Evolutionary conservation across 2,797 vertebrate genomes (phyloP).

Genomic region (Diceros bicornis): DNA sequence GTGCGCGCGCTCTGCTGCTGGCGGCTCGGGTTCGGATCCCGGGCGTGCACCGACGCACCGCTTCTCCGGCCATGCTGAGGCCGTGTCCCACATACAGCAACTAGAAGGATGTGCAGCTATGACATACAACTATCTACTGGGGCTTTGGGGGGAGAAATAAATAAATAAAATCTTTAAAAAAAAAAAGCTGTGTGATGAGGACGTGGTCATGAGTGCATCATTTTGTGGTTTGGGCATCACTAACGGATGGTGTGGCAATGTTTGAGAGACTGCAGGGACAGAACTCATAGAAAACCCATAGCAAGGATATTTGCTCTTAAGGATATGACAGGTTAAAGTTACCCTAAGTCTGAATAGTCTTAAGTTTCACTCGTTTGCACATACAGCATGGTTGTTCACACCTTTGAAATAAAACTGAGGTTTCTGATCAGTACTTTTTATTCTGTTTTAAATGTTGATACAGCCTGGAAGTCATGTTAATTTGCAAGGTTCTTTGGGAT

Average conservation of each 20-base stretch:
- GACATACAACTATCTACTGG: too few species aligned
- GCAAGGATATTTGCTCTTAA: background rate
- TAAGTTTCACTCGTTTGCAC: background rate
- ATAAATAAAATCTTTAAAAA: too few species aligned
- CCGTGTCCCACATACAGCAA: too few species aligned
- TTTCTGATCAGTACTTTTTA: background rate
- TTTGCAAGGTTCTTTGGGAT: conserved; percentile 80
- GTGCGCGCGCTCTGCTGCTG: too few species aligned
- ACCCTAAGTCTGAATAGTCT: background rate
- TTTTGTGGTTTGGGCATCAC: accelerated
- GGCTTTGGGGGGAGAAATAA: too few species aligned
- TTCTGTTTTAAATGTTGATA: background rate
- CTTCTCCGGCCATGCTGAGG: too few species aligned
- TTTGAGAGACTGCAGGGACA: accelerated
- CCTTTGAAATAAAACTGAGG: background rate
- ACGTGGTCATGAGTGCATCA: accelerated
- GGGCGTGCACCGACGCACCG: too few species aligned
- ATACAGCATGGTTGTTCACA: background rate
- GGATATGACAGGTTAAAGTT: background rate
- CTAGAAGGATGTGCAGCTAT: too few species aligned
- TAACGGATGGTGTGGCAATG: accelerated
- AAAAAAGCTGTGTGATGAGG: background rate
- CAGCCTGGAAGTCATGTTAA: conserved; percentile 36
- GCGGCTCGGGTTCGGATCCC: too few species aligned
- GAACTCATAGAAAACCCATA: accelerated